These are phyloP conservation scores for Rhopalosiphum maidis DNA, from an alignment of 1,140 invertebrate species.

Conservation along the genomic window DNA sequence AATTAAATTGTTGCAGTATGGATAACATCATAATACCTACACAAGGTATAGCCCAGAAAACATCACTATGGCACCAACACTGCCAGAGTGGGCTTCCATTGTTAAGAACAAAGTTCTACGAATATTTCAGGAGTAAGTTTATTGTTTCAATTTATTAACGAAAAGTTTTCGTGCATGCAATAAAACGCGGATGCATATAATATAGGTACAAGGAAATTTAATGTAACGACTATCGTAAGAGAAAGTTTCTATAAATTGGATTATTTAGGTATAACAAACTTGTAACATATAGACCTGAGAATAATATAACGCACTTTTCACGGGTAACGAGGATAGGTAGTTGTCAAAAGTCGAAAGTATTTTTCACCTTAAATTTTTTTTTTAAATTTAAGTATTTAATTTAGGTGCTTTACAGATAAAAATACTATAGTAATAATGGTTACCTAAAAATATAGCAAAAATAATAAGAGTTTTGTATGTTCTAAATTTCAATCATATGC, in stretches of 20 bases:
- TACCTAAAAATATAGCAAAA: no score
- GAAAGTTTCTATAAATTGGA: neutral
- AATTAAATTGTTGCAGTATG: conserved; percentile 39
- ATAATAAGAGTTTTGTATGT: no score
- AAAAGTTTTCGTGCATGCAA: neutral
- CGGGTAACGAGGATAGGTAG: neutral
- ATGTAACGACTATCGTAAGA: neutral
- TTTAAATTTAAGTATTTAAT: neutral
- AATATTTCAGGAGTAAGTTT: conserved; percentile 46
- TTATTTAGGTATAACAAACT: neutral
- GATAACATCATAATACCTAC: conserved; percentile 41
- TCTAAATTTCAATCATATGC: no score
- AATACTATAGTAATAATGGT: no score
- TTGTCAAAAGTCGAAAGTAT: neutral
- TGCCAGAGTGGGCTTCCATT: conserved; percentile 55
- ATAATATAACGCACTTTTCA: neutral
- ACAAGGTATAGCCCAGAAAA: conserved; percentile 38
- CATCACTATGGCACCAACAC: conserved; percentile 50
- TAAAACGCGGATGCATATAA: neutral
- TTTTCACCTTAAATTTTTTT: neutral
- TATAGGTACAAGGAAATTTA: neutral
- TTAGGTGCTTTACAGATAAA: neutral
- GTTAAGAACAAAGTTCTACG: conserved; percentile 52
- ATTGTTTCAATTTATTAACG: neutral
- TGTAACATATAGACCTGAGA: neutral